A percentile compares a stretch with the other conserved stretches of the same genome.
phyloP scores from a whole-genome alignment of 2,113 vertebrate species.

The Syngnathus floridae region DNA sequence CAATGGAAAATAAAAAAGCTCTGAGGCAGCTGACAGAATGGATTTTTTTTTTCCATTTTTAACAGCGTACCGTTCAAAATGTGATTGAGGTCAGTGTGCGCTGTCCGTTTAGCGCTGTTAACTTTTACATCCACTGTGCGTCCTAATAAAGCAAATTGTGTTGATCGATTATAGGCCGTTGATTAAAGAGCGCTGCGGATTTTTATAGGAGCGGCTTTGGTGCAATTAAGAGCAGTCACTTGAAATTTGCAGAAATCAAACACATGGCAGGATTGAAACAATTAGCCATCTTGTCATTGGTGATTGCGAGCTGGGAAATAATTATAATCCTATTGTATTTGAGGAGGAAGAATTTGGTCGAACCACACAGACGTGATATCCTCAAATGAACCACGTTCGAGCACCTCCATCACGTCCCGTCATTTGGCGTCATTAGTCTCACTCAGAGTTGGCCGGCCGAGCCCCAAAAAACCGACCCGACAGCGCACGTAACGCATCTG shows the following conservation, averaged over 20 bases:
- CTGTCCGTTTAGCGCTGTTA: slow-evolving; percentile 27
- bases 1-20: slow-evolving; percentile 15
- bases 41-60: slow-evolving; percentile 44
- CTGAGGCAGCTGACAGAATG: slow-evolving; percentile 27
- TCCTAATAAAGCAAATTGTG: slow-evolving; percentile 45
- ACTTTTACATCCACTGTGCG: slow-evolving; percentile 32
- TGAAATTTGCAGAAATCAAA: neutral
- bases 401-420: neutral
- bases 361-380: slow-evolving; percentile 26
- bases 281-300: neutral
- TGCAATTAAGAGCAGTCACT: neutral
- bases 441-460: neutral
- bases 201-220: slow-evolving; percentile 5
- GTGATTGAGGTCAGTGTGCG: slow-evolving; percentile 41
- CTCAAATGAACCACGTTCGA: slow-evolving; percentile 17
- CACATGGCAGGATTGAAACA: neutral
- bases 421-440: neutral
- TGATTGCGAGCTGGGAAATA: no score
- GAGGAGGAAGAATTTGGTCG: neutral
- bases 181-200: slow-evolving; percentile 32
- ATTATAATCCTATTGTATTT: neutral
- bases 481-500: slow-evolving; percentile 7
- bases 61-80: slow-evolving; percentile 16
- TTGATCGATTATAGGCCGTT: slow-evolving; percentile 38
- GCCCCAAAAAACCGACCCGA: neutral